phyloP scores from a whole-genome alignment of 2,797 vertebrate species.

The Lutjanus argentimaculatus region DNA sequence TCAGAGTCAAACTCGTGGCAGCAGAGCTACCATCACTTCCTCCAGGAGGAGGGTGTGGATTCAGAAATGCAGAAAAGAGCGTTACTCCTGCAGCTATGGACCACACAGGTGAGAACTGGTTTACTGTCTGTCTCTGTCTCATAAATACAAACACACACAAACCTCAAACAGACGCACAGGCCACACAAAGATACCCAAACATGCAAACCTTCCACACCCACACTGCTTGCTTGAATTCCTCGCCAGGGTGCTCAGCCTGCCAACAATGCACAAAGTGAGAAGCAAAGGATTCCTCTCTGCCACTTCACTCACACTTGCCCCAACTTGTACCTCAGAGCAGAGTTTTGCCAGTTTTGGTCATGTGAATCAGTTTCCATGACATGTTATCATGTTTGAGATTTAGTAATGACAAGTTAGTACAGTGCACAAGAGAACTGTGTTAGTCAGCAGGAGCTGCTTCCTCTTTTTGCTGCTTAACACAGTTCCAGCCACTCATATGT shows the following conservation, averaged over 20 bases:
- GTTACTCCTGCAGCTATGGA: conserved; percentile 90
- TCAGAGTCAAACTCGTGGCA: conserved; percentile 82
- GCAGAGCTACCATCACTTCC: conserved; percentile 82
- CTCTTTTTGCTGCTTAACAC: background rate
- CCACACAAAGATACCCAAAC: background rate
- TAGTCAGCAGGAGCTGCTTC: conserved; percentile 36
- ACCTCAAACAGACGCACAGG: conserved; percentile 1
- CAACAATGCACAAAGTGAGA: conserved; percentile 15
- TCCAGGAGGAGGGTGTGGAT: conserved; percentile 77
- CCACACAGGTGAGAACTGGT: conserved; percentile 84
- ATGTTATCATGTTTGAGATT: background rate
- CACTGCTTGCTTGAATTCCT: conserved; percentile 21
- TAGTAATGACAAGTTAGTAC: background rate
- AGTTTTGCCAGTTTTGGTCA: conserved; percentile 5
- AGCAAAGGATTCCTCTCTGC: conserved; percentile 26
- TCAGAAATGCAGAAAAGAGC: conserved; percentile 85
- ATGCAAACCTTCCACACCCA: conserved; percentile 49
- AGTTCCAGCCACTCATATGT: background rate
- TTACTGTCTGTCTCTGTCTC: background rate
- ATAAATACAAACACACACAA: background rate
- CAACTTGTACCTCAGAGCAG: conserved; percentile 43
- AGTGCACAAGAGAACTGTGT: background rate
- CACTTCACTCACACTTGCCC: conserved; percentile 50
- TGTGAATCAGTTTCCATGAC: conserved; percentile 29
- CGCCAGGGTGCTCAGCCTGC: background rate